Conservation (phyloP, 1,140 invertebrate genomes). For the Lycorma delicatula region DNA sequence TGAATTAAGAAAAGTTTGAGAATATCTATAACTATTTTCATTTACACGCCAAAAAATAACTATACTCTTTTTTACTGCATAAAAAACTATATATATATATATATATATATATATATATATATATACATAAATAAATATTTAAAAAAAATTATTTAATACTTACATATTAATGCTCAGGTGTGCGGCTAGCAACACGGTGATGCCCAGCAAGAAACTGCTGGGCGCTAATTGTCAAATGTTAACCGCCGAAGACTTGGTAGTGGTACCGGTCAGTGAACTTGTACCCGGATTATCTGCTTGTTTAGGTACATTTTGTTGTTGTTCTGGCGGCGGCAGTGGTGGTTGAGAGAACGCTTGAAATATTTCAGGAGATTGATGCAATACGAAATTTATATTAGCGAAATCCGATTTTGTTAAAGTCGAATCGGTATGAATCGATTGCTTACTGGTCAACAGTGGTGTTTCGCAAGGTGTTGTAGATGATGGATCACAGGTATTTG, state of each 20-base stretch:
- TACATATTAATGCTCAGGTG: too few species aligned
- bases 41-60: too few species aligned
- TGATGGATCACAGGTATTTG: not conserved
- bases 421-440: not conserved
- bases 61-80: too few species aligned
- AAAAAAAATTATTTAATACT: too few species aligned
- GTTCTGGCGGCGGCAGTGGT: not conserved
- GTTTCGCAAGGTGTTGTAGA: not conserved
- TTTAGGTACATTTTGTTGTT: too few species aligned
- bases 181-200: conserved; percentile 2
- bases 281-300: too few species aligned
- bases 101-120: too few species aligned
- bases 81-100: too few species aligned
- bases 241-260: not conserved
- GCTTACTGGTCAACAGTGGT: not conserved
- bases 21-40: too few species aligned
- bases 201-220: not conserved
- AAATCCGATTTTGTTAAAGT: not conserved
- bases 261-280: not conserved
- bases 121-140: too few species aligned
- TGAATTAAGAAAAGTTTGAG: too few species aligned
- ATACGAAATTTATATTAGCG: not conserved
- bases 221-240: conserved; percentile 1
- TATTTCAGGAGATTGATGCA: not conserved
- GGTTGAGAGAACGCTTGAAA: not conserved